A percentile compares a stretch with the other conserved stretches of the same genome.
Conservation (phyloP, 2,113 vertebrate species). For the Natator depressus region DNA sequence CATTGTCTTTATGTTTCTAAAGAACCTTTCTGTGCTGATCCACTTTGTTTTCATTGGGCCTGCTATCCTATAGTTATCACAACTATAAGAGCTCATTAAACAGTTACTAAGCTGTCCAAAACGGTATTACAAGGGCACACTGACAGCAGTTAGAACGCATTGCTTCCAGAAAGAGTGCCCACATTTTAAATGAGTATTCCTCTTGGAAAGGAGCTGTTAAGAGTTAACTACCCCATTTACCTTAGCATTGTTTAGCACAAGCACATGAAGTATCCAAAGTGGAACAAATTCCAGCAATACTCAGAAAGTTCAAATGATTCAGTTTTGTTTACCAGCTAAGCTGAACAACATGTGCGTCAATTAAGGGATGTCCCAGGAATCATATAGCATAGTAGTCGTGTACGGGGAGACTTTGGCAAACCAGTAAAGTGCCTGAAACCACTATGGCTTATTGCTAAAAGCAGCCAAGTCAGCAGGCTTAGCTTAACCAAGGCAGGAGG, state of each 20-base stretch:
- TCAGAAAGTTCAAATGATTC: not conserved
- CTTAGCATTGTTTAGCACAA: not conserved
- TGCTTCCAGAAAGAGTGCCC: not conserved
- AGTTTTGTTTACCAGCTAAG: not conserved
- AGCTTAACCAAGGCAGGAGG: too few relatives aligned
- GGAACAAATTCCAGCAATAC: not conserved
- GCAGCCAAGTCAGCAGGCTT: too few relatives aligned
- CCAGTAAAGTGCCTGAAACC: too few relatives aligned
- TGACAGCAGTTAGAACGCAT: not conserved
- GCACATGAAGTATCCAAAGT: not conserved
- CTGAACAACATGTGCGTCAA: not conserved
- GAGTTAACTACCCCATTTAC: not conserved
- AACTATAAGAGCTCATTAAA: not conserved
- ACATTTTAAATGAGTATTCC: not conserved
- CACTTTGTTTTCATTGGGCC: not conserved
- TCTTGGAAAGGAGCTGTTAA: not conserved
- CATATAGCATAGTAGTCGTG: accelerated
- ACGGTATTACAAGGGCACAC: not conserved
- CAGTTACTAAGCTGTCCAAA: not conserved
- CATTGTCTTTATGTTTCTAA: not conserved
- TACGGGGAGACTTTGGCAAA: too few relatives aligned
- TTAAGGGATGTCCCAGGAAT: not conserved
- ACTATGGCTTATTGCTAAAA: too few relatives aligned
- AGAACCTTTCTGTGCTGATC: not conserved
- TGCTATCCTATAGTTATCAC: not conserved